Evolutionary conservation across 2,797 vertebrate species (phyloP), one percentile per base, ranked within the genome.

Genomic region (Cephalopachus bancanus): DNA sequence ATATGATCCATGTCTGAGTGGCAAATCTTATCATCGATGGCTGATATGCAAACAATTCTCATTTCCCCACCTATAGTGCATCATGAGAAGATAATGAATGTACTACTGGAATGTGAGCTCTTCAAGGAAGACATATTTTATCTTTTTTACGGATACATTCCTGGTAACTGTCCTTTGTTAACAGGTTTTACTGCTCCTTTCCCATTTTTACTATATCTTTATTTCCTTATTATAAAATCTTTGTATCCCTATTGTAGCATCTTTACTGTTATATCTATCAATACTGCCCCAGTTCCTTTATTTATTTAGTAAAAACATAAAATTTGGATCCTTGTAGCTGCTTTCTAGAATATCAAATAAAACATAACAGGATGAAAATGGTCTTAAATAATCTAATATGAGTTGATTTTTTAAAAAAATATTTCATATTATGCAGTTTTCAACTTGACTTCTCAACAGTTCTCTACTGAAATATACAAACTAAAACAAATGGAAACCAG

Each of bases 161-260:
- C 76, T 76, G 24, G 16, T 83, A 55, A 74, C 53, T 60, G 53
- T 64, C 90, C 71, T 92, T 76, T 93, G 37, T 84, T 76, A 92
- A 30, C n/a, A 96, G 88, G 22, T 75, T 74, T 86, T 86, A 75
- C 37, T 51, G 17, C 1, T 71, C 12, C n/a, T 91, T 76, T 57
- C 28, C 28, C 7, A 5, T n/a, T 89, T 91, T 76, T 83, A 80
- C 33, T 44, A 65, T 37, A 76, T 75, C 17, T 93, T 65, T 57
- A 37, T 64, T 78, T 92, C 2, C 24, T 91, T 69, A 24, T 55
- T 85, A 71, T 3, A 86, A 14, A 69, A 20, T 83, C 33, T 65
- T 53, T 65, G 20, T 76, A 78, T 78, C 64, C 14, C 60, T 55
- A 12, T 60, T 20, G 19, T 4, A 75, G 10, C 24, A 83, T 20